Evolutionary conservation across 2,113 vertebrate genomes (phyloP).

Genomic region (Maccullochella peelii): DNA sequence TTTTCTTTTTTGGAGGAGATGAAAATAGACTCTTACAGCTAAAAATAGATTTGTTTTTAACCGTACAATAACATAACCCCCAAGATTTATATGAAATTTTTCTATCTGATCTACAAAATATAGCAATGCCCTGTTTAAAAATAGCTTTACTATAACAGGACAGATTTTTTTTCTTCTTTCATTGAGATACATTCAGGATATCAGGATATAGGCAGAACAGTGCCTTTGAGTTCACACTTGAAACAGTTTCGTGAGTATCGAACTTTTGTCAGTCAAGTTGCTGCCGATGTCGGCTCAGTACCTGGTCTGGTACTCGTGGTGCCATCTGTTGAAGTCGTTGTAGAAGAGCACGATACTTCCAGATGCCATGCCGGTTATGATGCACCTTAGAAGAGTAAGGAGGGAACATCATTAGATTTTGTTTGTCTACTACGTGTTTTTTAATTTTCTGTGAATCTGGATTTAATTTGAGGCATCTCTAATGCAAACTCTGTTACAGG

Average conservation of each 20-base stretch:
- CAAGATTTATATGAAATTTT: constrained; percentile 82
- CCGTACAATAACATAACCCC: constrained; percentile 90
- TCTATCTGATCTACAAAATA: constrained; percentile 97
- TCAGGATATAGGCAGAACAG: constrained; percentile 83
- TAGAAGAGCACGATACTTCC: constrained; percentile 99
- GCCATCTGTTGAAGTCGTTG: constrained; percentile 99
- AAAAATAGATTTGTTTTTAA: constrained; percentile 92
- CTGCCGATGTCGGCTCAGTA: constrained; percentile 85
- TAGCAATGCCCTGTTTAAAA: constrained; percentile 96
- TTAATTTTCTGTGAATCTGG: not conserved
- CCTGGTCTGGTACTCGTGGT: constrained; percentile 96
- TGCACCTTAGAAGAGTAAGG: constrained; percentile 86
- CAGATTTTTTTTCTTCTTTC: constrained; percentile 52
- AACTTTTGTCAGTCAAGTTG: constrained; percentile 22
- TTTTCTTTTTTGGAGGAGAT: constrained; percentile 83
- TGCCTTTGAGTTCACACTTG: constrained; percentile 65
- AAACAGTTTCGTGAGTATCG: constrained; percentile 3
- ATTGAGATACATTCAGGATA: constrained; percentile 86
- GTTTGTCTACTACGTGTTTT: not conserved
- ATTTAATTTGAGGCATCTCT: not conserved
- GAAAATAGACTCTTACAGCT: constrained; percentile 98
- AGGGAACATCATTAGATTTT: not conserved
- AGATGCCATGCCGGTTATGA: constrained; percentile 97
- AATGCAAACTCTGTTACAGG: not conserved
- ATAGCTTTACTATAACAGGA: constrained; percentile 89